These are phyloP conservation scores for Sebastes trivittatus DNA, from an alignment of 2,797 vertebrate genomes.

Conservation along the genomic window DNA sequence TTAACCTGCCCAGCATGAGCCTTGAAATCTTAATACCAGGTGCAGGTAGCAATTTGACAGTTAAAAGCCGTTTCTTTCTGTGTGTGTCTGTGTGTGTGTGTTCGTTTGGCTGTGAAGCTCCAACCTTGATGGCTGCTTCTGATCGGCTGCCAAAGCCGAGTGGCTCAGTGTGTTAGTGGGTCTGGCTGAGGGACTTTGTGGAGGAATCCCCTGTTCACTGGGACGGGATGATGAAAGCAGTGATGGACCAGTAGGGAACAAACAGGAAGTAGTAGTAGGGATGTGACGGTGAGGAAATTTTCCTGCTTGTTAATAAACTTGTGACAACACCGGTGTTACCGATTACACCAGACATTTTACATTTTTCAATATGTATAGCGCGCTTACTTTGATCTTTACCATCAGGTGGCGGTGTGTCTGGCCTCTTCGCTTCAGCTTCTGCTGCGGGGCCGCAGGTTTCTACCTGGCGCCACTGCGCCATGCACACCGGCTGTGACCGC, in stretches of 20 bases:
- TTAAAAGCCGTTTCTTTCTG: background rate
- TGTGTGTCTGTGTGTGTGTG: background rate
- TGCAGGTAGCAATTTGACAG: background rate
- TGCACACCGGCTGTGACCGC: too few species aligned
- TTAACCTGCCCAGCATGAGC: background rate
- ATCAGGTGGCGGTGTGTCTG: too few species aligned
- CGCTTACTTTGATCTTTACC: too few species aligned
- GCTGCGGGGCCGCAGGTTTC: too few species aligned
- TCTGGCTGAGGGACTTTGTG: conserved; percentile 57
- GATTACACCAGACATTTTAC: too few species aligned
- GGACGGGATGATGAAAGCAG: conserved; percentile 9
- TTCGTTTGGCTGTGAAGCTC: conserved; percentile 39
- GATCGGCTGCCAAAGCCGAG: conserved; percentile 58
- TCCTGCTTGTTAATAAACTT: too few species aligned
- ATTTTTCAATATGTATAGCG: too few species aligned
- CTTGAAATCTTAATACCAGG: background rate
- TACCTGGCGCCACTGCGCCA: too few species aligned
- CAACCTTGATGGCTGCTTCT: conserved; percentile 53
- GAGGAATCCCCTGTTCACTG: conserved; percentile 53
- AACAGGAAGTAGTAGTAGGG: background rate
- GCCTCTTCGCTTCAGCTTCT: too few species aligned
- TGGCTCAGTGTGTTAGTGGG: conserved; percentile 66
- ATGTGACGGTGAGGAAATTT: too few species aligned
- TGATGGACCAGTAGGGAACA: background rate
- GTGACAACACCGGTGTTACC: too few species aligned